A percentile compares a stretch with the other conserved stretches of the same genome.
Evolutionary conservation across 2,888 invertebrate genomes (phyloP).

Genomic region (Watsonalla binaria): DNA sequence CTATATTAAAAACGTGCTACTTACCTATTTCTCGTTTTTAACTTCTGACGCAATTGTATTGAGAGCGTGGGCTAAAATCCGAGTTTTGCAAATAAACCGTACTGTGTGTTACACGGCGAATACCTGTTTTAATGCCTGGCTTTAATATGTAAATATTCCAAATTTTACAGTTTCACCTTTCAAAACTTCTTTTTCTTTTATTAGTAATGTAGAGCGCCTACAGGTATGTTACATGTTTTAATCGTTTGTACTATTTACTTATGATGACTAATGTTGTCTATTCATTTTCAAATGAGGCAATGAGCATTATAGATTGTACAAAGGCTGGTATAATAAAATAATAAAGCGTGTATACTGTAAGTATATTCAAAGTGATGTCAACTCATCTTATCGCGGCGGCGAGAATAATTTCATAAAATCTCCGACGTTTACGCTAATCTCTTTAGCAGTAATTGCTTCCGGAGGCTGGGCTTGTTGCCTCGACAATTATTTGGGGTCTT

Average conservation of each 20-base stretch:
- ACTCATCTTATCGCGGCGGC: background rate
- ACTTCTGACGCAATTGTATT: background rate
- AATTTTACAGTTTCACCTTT: background rate
- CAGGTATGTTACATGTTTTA: too few species aligned
- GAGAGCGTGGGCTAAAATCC: background rate
- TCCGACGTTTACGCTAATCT: background rate
- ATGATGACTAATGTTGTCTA: background rate
- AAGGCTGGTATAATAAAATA: background rate
- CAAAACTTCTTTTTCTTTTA: background rate
- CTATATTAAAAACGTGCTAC: too few species aligned
- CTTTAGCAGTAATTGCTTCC: background rate
- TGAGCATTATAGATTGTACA: background rate
- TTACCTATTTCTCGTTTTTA: background rate
- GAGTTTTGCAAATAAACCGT: background rate
- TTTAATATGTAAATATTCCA: background rate
- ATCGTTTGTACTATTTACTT: background rate
- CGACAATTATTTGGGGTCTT: background rate
- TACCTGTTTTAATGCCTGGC: background rate
- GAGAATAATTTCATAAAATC: background rate
- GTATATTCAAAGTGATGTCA: background rate
- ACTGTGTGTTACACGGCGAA: background rate
- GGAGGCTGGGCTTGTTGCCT: background rate
- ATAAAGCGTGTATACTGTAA: background rate
- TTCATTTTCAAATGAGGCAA: background rate
- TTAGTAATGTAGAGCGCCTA: background rate